phyloP scores from a whole-genome alignment of 35 echinoderm and acorn worm genomes.

The Lytechinus variegatus region DNA sequence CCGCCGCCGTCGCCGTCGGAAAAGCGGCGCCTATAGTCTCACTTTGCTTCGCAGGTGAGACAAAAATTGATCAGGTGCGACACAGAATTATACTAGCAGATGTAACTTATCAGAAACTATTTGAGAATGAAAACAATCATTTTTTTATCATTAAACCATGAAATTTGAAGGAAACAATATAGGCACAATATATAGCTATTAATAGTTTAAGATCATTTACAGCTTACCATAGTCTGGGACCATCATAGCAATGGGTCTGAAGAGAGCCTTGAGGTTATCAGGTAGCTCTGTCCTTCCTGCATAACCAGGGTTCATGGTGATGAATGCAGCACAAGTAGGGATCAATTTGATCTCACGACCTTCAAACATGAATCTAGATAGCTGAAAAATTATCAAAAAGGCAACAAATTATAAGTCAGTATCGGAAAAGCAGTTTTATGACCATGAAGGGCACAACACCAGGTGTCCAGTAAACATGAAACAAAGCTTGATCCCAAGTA shows the following conservation, averaged over 20 bases:
- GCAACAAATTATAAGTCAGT: background rate
- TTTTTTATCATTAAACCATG: too few species aligned
- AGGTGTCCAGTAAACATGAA: too few species aligned
- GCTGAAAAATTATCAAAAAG: constrained; percentile 30
- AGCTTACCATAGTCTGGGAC: constrained; percentile 94
- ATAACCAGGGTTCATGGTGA: constrained; percentile 99
- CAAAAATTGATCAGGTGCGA: background rate
- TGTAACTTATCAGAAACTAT: too few species aligned
- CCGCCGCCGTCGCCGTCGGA: too few species aligned
- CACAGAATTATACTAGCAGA: too few species aligned
- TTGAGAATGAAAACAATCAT: too few species aligned
- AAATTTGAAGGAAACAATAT: too few species aligned
- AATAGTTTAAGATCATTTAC: background rate
- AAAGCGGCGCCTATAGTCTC: too few species aligned
- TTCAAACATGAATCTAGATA: constrained; percentile 98
- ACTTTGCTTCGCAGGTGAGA: too few species aligned
- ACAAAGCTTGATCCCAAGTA: too few species aligned
- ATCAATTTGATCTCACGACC: constrained; percentile 92
- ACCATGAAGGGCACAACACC: background rate
- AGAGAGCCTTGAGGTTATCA: constrained; percentile 95
- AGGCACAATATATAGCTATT: too few species aligned
- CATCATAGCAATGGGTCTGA: constrained; percentile 98
- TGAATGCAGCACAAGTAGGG: constrained; percentile 92
- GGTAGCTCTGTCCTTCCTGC: constrained; percentile 95
- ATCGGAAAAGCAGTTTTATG: background rate